Evolutionary conservation across 2,888 invertebrate species (phyloP), one percentile per base, ranked within the genome.

Genomic region (Drosophila subsilvestris): DNA sequence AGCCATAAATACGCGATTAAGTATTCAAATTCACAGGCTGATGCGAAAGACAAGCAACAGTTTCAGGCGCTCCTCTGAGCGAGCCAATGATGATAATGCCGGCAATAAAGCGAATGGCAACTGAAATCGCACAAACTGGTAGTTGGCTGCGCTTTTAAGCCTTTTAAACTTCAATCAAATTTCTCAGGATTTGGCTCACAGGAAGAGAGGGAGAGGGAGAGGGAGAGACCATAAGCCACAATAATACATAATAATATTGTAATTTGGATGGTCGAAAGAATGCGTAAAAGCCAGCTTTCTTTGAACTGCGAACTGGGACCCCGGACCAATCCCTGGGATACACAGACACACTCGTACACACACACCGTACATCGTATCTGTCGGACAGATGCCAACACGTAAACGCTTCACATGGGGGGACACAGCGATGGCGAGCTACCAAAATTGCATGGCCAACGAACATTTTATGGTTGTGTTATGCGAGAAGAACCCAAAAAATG

Each of bases 51-150:
- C 54, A 50, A 43, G 7, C 27, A 37, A 14, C 5, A 27, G 27
- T 6, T 37, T 27, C 43, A 12, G 56, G 20, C 54, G 18, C 5
- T 32, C 12, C 32, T 12, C 32, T 12, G 22, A 37, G 27, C 29
- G 22, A 37, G 27, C 29, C 57, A 71, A 70, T 69, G 70, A 75
- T 72, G 79, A 87, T 86, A 86, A 83, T 83, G 83, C 77, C 63
- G 82, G 82, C 88, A 88, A 88, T 85, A 86, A 86, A 88, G 75
- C 81, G 85, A 80, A 88, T 84, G 88, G 84, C 88, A 84, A 86
- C 83, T 83, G 87, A 74, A 80, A 73, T 80, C 71, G 74, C 72
- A 63, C 55, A 71, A 88, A 77, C 74, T 87, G 82, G 79, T 79
- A 88, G 82, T 85, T 88, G 82, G 72, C 63, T 72, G 84, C 71